Evolutionary conservation across 2,888 invertebrate genomes (phyloP).

Genomic region (Steromphala cineraria): DNA sequence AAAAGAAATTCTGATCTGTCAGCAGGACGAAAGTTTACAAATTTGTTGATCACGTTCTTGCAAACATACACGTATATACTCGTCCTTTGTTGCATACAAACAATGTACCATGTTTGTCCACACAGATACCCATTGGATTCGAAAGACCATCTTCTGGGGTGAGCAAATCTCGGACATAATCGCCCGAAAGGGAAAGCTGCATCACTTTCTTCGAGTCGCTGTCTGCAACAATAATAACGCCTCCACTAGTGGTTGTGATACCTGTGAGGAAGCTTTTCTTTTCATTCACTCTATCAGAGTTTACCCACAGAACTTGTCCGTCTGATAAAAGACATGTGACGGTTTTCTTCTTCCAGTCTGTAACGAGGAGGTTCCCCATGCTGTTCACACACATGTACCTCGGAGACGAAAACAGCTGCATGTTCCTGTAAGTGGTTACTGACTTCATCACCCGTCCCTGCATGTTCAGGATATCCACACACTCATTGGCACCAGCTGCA

Average conservation of each 20-base stretch:
- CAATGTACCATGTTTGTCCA: too few species aligned
- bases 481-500: background rate
- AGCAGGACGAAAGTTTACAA: too few species aligned
- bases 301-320: background rate
- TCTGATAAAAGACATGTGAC: background rate
- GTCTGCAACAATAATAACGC: too few species aligned
- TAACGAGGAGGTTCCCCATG: background rate
- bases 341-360: background rate
- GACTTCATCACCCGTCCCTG: background rate
- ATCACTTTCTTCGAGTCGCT: too few species aligned
- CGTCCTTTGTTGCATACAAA: too few species aligned
- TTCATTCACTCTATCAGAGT: background rate
- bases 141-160: too few species aligned
- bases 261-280: background rate
- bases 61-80: too few species aligned
- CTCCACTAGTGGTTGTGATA: background rate
- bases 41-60: too few species aligned
- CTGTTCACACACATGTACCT: background rate
- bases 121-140: too few species aligned
- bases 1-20: too few species aligned
- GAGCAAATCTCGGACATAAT: too few species aligned
- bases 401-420: background rate
- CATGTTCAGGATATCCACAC: background rate
- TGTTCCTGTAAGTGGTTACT: background rate
- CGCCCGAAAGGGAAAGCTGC: too few species aligned